These are phyloP conservation scores for Caenorhabditis sp. DNA, from an alignment of 2,888 invertebrate genomes.

Conservation along the genomic window DNA sequence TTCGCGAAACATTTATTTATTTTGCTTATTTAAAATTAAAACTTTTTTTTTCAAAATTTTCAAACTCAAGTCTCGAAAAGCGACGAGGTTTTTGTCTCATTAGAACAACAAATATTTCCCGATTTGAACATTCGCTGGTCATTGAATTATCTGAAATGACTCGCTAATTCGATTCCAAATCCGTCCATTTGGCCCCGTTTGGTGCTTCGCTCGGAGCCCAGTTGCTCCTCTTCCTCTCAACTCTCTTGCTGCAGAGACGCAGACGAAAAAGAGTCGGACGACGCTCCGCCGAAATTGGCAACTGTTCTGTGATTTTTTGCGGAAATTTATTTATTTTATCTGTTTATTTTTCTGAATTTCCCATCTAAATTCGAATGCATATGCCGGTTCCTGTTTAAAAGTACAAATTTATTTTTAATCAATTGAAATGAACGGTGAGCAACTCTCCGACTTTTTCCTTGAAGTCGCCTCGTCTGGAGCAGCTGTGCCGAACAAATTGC, in stretches of 20 bases:
- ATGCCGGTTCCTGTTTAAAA: neutral
- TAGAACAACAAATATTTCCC: neutral
- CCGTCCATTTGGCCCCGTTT: neutral
- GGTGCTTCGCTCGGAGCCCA: neutral
- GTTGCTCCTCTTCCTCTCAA: slow-evolving; percentile 1
- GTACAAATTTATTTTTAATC: neutral
- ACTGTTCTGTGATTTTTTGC: slow-evolving; percentile 10
- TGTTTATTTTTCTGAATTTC: slow-evolving; percentile 2
- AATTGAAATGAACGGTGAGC: slow-evolving; percentile 72
- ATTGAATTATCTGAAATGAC: neutral
- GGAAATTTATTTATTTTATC: neutral
- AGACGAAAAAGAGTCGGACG: slow-evolving; percentile 14
- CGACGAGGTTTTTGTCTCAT: neutral
- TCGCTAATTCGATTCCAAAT: slow-evolving; percentile 10
- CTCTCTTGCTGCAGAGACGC: slow-evolving; percentile 17
- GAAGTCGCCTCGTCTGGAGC: slow-evolving; percentile 56
- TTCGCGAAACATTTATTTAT: too few relatives aligned
- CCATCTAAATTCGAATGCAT: neutral
- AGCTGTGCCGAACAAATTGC: slow-evolving; percentile 31
- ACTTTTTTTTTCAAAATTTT: too few relatives aligned
- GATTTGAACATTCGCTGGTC: neutral
- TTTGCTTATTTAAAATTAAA: too few relatives aligned
- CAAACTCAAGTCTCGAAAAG: neutral
- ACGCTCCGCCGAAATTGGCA: slow-evolving; percentile 28
- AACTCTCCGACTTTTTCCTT: slow-evolving; percentile 74